Conservation (phyloP, 2,797 vertebrate species). For the Amblyopsis hoosieri region DNA sequence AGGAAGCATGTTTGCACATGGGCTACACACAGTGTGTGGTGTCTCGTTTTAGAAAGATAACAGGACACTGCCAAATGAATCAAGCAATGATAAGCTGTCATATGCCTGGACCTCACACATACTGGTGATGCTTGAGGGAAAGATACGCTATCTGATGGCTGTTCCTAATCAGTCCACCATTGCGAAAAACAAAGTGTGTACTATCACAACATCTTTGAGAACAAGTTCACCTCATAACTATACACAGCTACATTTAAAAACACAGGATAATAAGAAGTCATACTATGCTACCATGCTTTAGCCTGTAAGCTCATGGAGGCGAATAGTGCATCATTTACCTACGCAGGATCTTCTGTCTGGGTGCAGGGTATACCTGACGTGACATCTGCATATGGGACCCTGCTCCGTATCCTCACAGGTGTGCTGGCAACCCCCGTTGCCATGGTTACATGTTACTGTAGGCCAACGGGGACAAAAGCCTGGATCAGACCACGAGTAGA, state of each 20-base stretch:
- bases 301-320: neutral
- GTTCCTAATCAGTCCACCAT: conserved; percentile 58
- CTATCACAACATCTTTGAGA: neutral
- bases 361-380: conserved; percentile 87
- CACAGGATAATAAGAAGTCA: no score
- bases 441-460: conserved; percentile 95
- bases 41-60: conserved; percentile 41
- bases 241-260: no score
- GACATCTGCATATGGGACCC: conserved; percentile 91
- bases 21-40: conserved; percentile 40
- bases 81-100: conserved; percentile 45
- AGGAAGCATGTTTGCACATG: conserved; percentile 51
- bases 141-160: conserved; percentile 59
- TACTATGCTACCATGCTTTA: no score
- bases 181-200: conserved; percentile 36
- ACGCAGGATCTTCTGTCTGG: conserved; percentile 87
- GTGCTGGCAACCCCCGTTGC: conserved; percentile 97
- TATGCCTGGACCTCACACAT: conserved; percentile 74
- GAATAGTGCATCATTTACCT: conserved; percentile 70
- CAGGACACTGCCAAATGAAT: conserved; percentile 52
- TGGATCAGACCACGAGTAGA: conserved; percentile 12
- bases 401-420: conserved; percentile 90
- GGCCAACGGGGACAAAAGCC: conserved; percentile 39
- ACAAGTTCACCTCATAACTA: no score
- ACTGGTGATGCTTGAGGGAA: conserved; percentile 35